These are phyloP conservation scores for Drosophila anomalipes DNA, from an alignment of 2,888 invertebrate genomes.

Conservation along the genomic window DNA sequence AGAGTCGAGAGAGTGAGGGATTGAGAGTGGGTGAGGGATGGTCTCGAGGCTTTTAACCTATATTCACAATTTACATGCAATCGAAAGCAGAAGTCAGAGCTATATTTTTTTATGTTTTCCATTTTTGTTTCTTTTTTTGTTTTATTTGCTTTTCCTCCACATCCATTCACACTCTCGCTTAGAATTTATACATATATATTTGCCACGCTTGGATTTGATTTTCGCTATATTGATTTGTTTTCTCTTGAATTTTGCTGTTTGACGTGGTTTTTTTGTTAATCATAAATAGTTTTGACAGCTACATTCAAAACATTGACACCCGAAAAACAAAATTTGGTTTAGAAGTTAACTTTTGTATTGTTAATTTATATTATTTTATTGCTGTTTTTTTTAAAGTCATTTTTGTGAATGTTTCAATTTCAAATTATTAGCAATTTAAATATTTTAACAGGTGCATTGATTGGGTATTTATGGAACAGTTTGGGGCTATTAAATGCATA, in stretches of 20 bases:
- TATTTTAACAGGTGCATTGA: constrained; percentile 42
- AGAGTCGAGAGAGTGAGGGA: background rate
- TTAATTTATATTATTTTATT: constrained; percentile 7
- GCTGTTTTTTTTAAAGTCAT: background rate
- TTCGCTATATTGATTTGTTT: constrained; percentile 9
- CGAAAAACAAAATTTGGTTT: constrained; percentile 21
- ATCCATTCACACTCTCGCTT: constrained; percentile 56
- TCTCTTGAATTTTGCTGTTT: constrained; percentile 37
- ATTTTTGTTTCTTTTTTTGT: constrained; percentile 4
- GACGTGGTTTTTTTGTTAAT: constrained; percentile 4
- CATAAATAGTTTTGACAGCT: constrained; percentile 40
- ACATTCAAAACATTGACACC: constrained; percentile 40
- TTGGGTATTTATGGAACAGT: background rate
- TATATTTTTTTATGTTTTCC: constrained; percentile 40
- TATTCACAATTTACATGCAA: constrained; percentile 69
- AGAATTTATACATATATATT: constrained; percentile 49
- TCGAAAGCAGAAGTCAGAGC: constrained; percentile 53
- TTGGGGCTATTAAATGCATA: constrained; percentile 29
- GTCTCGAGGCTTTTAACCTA: constrained; percentile 73
- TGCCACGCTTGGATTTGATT: constrained; percentile 27
- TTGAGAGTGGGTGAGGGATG: constrained; percentile 7
- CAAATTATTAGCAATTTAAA: constrained; percentile 37
- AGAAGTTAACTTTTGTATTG: background rate
- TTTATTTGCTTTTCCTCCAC: constrained; percentile 22
- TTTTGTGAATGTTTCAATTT: constrained; percentile 34